Conservation (phyloP, 2,797 vertebrate species). For the Brachyrhaphis roseni region DNA sequence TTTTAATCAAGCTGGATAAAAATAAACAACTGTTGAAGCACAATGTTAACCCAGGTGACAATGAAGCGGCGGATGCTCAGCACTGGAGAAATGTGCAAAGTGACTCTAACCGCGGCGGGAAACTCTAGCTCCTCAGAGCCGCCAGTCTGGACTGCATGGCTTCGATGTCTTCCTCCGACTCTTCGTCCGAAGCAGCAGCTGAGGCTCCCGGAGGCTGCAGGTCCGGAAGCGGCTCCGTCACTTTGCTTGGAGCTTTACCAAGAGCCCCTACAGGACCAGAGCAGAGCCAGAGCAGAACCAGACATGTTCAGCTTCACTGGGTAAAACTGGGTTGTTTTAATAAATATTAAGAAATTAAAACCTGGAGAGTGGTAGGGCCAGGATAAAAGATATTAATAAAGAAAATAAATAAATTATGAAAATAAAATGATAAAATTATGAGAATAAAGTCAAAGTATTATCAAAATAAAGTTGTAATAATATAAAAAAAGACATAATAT, state of each 20-base stretch:
- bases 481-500: too few relatives aligned
- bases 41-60: slow-evolving; percentile 57
- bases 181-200: slow-evolving; percentile 84
- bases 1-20: slow-evolving; percentile 30
- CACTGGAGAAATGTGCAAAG: slow-evolving; percentile 48
- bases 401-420: too few relatives aligned
- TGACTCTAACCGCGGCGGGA: slow-evolving; percentile 29
- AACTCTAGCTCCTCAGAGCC: slow-evolving; percentile 90
- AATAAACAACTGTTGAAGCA: slow-evolving; percentile 39
- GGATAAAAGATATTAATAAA: too few relatives aligned
- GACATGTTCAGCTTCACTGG: background rate
- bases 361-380: too few relatives aligned
- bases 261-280: slow-evolving; percentile 86
- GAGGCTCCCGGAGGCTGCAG: slow-evolving; percentile 81
- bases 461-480: too few relatives aligned
- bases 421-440: too few relatives aligned
- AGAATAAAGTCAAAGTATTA: too few relatives aligned
- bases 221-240: slow-evolving; percentile 92
- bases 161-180: slow-evolving; percentile 94
- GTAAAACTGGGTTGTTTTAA: too few relatives aligned
- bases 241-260: slow-evolving; percentile 97
- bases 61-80: slow-evolving; percentile 46
- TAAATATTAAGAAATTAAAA: background rate
- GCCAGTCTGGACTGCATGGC: slow-evolving; percentile 95
- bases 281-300: background rate